Evolutionary conservation across 2,797 vertebrate genomes (phyloP), one percentile per base, ranked within the genome.

Genomic region (Bufotes viridis): DNA sequence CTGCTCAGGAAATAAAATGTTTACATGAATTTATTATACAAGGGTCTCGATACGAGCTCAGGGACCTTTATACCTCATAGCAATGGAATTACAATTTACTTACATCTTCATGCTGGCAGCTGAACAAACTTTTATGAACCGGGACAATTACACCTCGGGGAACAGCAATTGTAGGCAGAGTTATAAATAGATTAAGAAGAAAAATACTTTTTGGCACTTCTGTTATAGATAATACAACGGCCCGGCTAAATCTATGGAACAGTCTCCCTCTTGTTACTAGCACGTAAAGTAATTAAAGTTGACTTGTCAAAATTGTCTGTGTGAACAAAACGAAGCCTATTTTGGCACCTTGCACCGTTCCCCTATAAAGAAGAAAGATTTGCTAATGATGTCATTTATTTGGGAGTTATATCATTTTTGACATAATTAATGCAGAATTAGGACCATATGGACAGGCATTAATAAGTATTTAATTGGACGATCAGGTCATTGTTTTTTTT

Each of bases 41-140:
- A 96, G 96, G 92, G 93, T 93, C 95, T 94, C 92, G 93, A 95
- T 95, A 94, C 94, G 95, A 95, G 95, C 95, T 96, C 93, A 94
- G 96, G 96, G 95, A 97, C 95, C 96, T 95, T 95, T 95, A 94
- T 95, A 95, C 94, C 95, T 96, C 95, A 95, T 95, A 95, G 96
- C 96, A 95, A 96, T 91, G 92, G 96, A 97, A 97, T 97, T 97
- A 96, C 96, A 95, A 97, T 97, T 98, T 98, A 98, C 97, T 98
- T 98, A 98, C 96, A 95, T 96, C 97, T 97, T 96, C 95, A 94
- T 95, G 95, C 96, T 96, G 95, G 95, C 95, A 96, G 95, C 95
- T 96, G 96, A 96, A 94, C 96, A 96, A 97, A 95, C 96, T 96
- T 96, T 96, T 95, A 96, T 96, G 95, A 96, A 95, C 95, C 95